Base-by-base conservation (phyloP, 2,797 vertebrate genomes). In the Ispidina lecontei region DNA sequence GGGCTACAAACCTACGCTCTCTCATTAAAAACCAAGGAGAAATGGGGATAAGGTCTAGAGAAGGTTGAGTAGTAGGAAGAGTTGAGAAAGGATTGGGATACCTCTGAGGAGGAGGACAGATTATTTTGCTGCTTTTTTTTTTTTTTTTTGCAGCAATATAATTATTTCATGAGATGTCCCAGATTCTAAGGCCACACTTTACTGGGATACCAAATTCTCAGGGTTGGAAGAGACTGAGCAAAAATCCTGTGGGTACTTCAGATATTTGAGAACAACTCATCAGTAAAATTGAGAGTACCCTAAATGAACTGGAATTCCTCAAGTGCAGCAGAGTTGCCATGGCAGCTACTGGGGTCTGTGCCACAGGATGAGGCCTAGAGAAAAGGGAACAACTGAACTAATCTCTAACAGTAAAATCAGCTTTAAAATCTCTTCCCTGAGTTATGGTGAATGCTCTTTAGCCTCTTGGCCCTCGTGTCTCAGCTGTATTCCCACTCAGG, bases 251-350 rank as follows among this genome's bases (percentile, higher is more conserved):
- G 26, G 60, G 49, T 92, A 46, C 71, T 93, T 86, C 13, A 73
- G 80, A 55, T 68, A 55, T 26, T 80, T 39, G 68, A 90, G 46
- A 91, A 81, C 54, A 89, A 63, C 35, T 63, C 37, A 49, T 31
- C n/a, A 91, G 81, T 73, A 77, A 85, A 87, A 59, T 2, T 25
- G 31, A 90, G 60, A 82, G 64, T n/a, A 60, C 31, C 63, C 76
- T 72, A 55, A 88, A 88, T 71, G 70, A 90, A 87, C 74, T 84
- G 74, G 37, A 91, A 94, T 92, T 93, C 71, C 76, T 95, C 54
- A 70, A 94, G 52, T 44, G 63, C 19, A 85, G 69, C 63, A 83
- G 70, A 89, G 91, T 82, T 94, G 63, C 84, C 88, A 95, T 79
- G 80, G 91, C 46, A 94, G 91, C 88, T 86, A 16, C 81, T 4